A percentile compares a stretch with the other conserved stretches of the same genome.
Conservation (phyloP, 2,797 vertebrate genomes). For the Graptemys geographica region DNA sequence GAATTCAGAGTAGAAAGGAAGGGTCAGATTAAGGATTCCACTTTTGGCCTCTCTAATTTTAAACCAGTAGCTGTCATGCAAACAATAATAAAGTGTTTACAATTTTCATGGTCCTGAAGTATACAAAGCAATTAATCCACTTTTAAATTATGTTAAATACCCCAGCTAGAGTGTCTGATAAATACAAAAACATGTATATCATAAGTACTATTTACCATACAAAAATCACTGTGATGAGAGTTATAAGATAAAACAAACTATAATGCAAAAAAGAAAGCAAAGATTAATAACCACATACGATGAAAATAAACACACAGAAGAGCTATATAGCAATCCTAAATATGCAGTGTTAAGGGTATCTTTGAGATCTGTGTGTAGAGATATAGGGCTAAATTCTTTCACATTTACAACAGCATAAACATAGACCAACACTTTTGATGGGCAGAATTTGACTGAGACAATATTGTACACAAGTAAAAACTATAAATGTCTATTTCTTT, state of each 20-base stretch:
- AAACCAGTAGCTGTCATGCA: neutral
- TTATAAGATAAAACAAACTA: neutral
- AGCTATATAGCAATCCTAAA: neutral
- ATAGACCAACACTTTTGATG: neutral
- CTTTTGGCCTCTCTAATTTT: neutral
- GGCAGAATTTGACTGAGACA: neutral
- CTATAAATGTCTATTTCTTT: neutral
- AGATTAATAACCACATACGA: neutral
- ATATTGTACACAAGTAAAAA: neutral
- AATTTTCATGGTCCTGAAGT: neutral
- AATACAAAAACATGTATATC: neutral
- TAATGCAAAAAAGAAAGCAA: fast-evolving
- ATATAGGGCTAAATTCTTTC: neutral
- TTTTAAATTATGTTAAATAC: neutral
- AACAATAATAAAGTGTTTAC: neutral
- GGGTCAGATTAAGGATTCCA: neutral
- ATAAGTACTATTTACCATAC: neutral
- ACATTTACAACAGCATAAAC: neutral
- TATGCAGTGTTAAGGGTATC: neutral
- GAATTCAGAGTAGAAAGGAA: neutral
- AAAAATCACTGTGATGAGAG: neutral
- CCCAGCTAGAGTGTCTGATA: neutral
- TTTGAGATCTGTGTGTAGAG: neutral
- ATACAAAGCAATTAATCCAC: neutral
- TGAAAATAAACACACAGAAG: neutral